phyloP scores from a whole-genome alignment of 1,140 invertebrate genomes.

The Scylla paramamosain region DNA sequence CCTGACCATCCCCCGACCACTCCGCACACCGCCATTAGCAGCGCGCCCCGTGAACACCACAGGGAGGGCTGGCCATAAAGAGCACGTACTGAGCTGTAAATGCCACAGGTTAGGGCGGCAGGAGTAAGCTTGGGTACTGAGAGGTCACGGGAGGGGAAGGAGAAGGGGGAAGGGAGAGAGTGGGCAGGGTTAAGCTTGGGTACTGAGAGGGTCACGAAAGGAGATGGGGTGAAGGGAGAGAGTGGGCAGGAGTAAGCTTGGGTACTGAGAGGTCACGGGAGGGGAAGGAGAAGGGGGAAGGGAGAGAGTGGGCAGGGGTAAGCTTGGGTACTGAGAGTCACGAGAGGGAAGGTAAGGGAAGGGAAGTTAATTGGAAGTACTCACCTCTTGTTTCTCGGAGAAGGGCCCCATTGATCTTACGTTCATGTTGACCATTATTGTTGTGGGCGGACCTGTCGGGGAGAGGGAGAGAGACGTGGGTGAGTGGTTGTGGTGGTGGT shows the following conservation, averaged over 20 bases:
- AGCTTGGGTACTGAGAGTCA: too few species aligned
- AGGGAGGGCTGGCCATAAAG: too few species aligned
- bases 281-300: not conserved
- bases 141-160: not conserved
- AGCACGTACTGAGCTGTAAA: too few species aligned
- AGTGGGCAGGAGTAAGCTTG: not conserved
- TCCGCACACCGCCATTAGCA: too few species aligned
- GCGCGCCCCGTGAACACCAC: too few species aligned
- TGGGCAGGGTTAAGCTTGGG: not conserved
- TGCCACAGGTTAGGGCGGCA: not conserved
- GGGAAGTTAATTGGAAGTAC: not conserved
- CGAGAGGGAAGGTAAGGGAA: not conserved
- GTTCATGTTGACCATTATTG: conserved; percentile 81
- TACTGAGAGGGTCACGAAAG: not conserved
- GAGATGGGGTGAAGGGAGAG: not conserved
- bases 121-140: not conserved
- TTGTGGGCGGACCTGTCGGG: conserved; percentile 80
- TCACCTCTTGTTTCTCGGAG: conserved; percentile 83
- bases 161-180: not conserved
- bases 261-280: not conserved
- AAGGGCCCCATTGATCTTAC: conserved; percentile 83
- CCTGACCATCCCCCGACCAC: too few species aligned
- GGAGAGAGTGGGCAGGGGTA: not conserved
- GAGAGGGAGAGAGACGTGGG: conserved; percentile 55
- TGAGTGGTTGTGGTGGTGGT: not conserved